Evolutionary conservation across 2,797 vertebrate genomes (phyloP).

Genomic region (Epinephelus awoara): DNA sequence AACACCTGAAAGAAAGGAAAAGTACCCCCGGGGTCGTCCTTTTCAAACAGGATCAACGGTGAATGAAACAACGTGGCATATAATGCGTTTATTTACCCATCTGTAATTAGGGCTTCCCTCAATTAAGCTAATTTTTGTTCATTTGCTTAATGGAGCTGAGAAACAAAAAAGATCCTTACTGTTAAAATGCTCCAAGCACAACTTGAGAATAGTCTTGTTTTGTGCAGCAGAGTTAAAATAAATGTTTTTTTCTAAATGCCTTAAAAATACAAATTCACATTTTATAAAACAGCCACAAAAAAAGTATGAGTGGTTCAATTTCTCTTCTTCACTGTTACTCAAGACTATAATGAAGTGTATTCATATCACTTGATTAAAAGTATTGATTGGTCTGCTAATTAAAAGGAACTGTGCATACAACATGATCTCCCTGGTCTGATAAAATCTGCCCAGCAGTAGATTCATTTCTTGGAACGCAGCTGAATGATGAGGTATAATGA

Average conservation of each 20-base stretch:
- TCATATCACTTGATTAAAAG: constrained; percentile 52
- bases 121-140: constrained; percentile 52
- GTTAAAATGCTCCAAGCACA: constrained; percentile 33
- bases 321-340: not conserved
- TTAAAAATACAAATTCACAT: constrained; percentile 3
- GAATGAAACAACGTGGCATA: constrained; percentile 25
- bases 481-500: constrained; percentile 15
- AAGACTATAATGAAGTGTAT: constrained; percentile 13
- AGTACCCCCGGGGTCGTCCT: constrained; percentile 26
- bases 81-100: constrained; percentile 55
- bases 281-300: constrained; percentile 1
- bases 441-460: constrained; percentile 9
- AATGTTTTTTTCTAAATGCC: constrained; percentile 8
- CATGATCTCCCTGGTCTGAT: constrained; percentile 15
- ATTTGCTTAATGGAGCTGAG: constrained; percentile 45
- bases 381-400: constrained; percentile 53
- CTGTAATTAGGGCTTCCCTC: constrained; percentile 51
- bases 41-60: constrained; percentile 46
- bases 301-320: not conserved
- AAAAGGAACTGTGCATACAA: constrained; percentile 22
- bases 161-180: constrained; percentile 12
- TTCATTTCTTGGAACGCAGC: not conserved
- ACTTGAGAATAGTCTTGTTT: constrained; percentile 12
- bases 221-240: constrained; percentile 17
- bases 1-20: constrained; percentile 69